Percentiles rank a stretch among this genome's conserved stretches.
Evolutionary conservation across 2,888 invertebrate species (phyloP).

Genomic region (Phaedon cochleariae): DNA sequence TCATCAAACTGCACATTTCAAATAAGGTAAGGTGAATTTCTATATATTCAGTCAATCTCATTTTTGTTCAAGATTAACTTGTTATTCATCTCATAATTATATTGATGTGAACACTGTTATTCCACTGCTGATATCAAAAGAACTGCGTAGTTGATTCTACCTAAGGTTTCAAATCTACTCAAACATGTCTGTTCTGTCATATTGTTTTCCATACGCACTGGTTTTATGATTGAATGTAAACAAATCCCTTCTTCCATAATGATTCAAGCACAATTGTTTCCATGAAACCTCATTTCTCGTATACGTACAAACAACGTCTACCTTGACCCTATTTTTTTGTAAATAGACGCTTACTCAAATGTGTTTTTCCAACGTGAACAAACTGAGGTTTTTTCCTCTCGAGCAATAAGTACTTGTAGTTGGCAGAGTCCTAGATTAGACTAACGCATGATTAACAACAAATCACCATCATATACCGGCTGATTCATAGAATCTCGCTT

Average conservation of each 20-base stretch:
- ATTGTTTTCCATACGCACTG: background rate
- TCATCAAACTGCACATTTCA: no score
- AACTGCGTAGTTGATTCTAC: no score
- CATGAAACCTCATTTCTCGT: background rate
- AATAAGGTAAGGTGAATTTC: no score
- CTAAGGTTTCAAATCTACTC: background rate
- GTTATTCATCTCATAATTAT: no score
- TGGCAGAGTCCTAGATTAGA: background rate
- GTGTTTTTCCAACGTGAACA: background rate
- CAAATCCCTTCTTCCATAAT: background rate
- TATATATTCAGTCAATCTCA: no score
- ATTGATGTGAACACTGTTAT: no score
- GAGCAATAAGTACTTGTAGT: background rate
- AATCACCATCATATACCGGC: no score
- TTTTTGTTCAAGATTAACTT: no score
- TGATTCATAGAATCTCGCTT: no score
- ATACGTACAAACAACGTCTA: background rate
- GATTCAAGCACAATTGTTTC: background rate
- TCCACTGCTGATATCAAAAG: no score
- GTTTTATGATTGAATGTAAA: background rate
- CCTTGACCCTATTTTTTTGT: background rate
- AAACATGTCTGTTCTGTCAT: background rate
- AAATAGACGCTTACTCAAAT: background rate
- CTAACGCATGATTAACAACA: no score
- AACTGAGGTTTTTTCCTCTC: background rate